Evolutionary conservation across 2,888 invertebrate genomes (phyloP).

Genomic region (Macrophya annulata): DNA sequence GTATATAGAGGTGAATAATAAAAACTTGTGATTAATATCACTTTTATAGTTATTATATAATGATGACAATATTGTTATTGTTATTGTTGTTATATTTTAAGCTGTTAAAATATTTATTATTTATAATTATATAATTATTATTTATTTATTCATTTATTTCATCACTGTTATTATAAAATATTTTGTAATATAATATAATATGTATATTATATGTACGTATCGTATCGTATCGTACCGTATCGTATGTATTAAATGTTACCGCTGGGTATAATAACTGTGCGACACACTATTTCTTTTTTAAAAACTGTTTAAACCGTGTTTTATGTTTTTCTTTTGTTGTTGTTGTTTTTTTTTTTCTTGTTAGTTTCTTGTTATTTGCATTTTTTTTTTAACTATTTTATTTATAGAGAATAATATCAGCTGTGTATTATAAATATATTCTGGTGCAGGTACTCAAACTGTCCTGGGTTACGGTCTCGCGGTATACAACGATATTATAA

Average conservation of each 20-base stretch:
- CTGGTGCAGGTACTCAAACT: constrained; percentile 75
- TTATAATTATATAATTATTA: background rate
- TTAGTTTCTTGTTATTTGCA: background rate
- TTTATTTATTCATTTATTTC: background rate
- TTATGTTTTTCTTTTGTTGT: background rate
- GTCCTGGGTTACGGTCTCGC: constrained; percentile 72
- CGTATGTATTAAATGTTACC: constrained; percentile 1
- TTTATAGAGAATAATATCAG: constrained; percentile 37
- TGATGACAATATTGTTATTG: constrained; percentile 1
- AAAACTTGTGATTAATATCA: constrained; percentile 52
- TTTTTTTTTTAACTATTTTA: background rate
- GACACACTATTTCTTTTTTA: background rate
- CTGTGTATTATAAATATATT: constrained; percentile 72
- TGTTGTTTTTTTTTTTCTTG: background rate
- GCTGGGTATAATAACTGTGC: background rate
- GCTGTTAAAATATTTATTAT: constrained; percentile 31
- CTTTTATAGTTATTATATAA: constrained; percentile 24
- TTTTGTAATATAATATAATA: too few species aligned
- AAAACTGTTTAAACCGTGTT: background rate
- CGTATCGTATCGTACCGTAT: too few species aligned
- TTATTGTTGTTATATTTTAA: constrained; percentile 49
- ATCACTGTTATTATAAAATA: constrained; percentile 15
- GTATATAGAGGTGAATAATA: background rate
- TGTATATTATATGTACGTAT: too few species aligned
- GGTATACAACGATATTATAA: constrained; percentile 39